Evolutionary conservation across 2,113 vertebrate genomes (phyloP).

Genomic region (Rhizomys pruinosus): DNA sequence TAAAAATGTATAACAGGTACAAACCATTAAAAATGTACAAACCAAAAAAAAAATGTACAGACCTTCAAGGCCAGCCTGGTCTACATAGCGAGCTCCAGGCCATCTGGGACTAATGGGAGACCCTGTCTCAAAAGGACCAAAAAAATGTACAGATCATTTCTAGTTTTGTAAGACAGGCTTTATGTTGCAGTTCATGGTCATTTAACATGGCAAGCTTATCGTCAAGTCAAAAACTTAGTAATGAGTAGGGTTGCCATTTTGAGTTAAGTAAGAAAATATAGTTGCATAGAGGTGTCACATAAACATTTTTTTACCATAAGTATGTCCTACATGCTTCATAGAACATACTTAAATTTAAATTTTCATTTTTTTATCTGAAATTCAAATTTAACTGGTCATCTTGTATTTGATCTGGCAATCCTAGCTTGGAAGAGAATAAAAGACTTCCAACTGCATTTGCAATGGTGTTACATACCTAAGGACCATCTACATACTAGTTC

Average conservation of each 20-base stretch:
- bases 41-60: no score
- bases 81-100: no score
- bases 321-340: conserved; percentile 16
- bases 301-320: neutral
- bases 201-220: conserved; percentile 20
- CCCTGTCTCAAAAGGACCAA: no score
- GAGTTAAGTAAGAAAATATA: neutral
- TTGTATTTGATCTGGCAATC: conserved; percentile 30
- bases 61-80: no score
- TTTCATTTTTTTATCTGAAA: neutral
- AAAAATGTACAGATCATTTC: no score
- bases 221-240: conserved; percentile 50
- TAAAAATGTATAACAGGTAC: neutral
- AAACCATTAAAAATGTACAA: no score
- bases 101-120: no score
- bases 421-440: conserved; percentile 26
- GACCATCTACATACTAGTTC: neutral
- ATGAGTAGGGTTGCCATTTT: neutral
- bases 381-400: neutral
- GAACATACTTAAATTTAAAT: neutral
- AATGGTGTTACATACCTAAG: neutral
- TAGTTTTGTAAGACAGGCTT: neutral
- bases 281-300: conserved; percentile 14
- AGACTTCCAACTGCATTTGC: neutral
- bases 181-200: conserved; percentile 25